Evolutionary conservation across 2,797 vertebrate genomes (phyloP), one percentile per base, ranked within the genome.

Genomic region (Bradypus variegatus): DNA sequence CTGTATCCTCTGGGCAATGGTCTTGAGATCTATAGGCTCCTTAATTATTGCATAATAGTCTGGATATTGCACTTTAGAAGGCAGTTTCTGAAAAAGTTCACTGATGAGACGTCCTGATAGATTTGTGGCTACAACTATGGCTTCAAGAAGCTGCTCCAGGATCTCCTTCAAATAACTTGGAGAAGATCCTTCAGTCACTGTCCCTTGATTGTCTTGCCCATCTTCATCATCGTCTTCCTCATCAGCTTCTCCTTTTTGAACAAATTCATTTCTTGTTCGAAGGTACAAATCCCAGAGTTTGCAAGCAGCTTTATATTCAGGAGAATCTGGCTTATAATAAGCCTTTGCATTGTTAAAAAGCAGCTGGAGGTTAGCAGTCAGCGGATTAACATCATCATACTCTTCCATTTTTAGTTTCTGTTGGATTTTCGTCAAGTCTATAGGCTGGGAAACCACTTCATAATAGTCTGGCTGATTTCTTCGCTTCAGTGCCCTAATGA

Each of bases 371-470:
- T 99, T 99, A 95, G 97, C 97, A 85, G 99, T 99, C 94, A 99
- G 97, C 93, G 99, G 97, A 90, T 98, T 98, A 50, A 99, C 99
- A 79, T 99, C 99, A 94, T 99, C 99, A 88, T 99, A 99, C 92
- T 99, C 99, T 96, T 99, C 99, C 99, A 99, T 99, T 98, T 99
- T 99, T 89, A 99, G 97, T 96, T 99, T 99, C 96, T 99, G 99
- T 87, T 99, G 99, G 95, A 99, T 99, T 97, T 99, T 99, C 99
- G 99, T 99, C 98, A 99, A 98, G 97, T 99, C 99, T 69, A 99
- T 99, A 29, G 99, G 99, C 97, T 99, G 99, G 88, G 99, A 98
- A 95, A 99, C 98, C 91, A 99, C 98, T 48, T 99, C 98, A 96
- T 99, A 99, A 96, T 99, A 99, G 97, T 99, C 99, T 29, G 99